Percentiles rank a stretch among this genome's conserved stretches.
Evolutionary conservation across 92 coral and sea anemone species (phyloP).

Genomic region (Epizoanthus ramosus): DNA sequence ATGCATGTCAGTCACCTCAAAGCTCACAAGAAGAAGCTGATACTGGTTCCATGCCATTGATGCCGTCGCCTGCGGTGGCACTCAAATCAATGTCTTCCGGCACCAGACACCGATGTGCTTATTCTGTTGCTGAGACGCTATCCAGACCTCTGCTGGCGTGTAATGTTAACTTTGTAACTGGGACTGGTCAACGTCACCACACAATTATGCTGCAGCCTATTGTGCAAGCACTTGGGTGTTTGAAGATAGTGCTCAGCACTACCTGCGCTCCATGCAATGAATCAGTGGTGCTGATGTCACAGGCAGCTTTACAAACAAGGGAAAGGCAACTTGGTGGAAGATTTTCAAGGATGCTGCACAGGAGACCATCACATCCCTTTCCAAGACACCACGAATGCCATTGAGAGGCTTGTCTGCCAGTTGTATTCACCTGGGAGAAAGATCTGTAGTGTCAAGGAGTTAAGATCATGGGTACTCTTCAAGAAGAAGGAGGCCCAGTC

Average conservation of each 20-base stretch:
- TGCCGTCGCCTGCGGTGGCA: too few relatives aligned
- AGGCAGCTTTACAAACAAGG: slow-evolving; percentile 46
- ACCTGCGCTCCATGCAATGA: slow-evolving; percentile 49
- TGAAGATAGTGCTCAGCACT: slow-evolving; percentile 44
- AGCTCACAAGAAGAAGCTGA: too few relatives aligned
- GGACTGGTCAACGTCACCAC: slow-evolving; percentile 41
- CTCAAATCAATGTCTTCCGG: too few relatives aligned
- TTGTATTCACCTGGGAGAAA: slow-evolving; percentile 34
- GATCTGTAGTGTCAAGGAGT: slow-evolving; percentile 34
- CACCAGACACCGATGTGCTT: too few relatives aligned
- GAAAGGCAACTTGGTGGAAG: slow-evolving; percentile 52
- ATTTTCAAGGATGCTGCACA: slow-evolving; percentile 10
- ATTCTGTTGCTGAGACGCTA: slow-evolving; percentile 7
- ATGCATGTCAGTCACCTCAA: too few relatives aligned
- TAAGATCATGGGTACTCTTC: slow-evolving; percentile 60
- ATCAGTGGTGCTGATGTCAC: slow-evolving; percentile 54
- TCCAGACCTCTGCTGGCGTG: slow-evolving; percentile 44
- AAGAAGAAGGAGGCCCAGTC: slow-evolving; percentile 54
- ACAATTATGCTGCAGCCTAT: slow-evolving; percentile 37
- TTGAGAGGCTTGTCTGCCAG: slow-evolving; percentile 54
- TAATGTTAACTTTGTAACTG: slow-evolving; percentile 47
- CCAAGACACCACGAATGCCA: slow-evolving; percentile 34
- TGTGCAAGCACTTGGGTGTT: slow-evolving; percentile 40
- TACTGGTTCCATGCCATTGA: too few relatives aligned
- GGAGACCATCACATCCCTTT: slow-evolving; percentile 36